Evolutionary conservation across 2,888 invertebrate genomes (phyloP).

Genomic region (Drosophila mercatorum): DNA sequence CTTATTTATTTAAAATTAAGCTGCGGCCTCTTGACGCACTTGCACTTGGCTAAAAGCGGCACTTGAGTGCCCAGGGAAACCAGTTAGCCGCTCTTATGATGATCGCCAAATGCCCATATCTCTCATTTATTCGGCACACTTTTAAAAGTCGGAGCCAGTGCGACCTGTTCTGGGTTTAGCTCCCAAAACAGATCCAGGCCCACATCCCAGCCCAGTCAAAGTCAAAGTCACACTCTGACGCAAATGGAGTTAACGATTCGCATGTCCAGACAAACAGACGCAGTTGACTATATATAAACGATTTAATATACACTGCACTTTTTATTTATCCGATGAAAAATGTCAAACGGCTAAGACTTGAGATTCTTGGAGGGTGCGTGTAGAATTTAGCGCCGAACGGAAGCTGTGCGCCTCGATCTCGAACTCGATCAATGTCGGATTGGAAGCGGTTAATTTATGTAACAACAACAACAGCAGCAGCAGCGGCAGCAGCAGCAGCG

Average conservation of each 20-base stretch:
- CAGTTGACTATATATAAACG: slow-evolving; percentile 2
- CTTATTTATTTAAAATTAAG: slow-evolving; percentile 34
- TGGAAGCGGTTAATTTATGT: slow-evolving; percentile 52
- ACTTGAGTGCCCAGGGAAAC: slow-evolving; percentile 5
- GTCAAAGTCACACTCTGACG: slow-evolving; percentile 44
- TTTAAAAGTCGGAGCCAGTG: slow-evolving; percentile 34
- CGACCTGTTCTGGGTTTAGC: slow-evolving; percentile 39
- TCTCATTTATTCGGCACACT: slow-evolving; percentile 59
- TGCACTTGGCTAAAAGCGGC: slow-evolving; percentile 11
- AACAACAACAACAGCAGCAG: slow-evolving; percentile 4
- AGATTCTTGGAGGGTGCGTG: slow-evolving; percentile 39
- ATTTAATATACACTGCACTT: slow-evolving; percentile 21
- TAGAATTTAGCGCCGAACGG: slow-evolving; percentile 44
- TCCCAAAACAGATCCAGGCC: slow-evolving; percentile 7
- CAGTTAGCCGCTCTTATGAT: slow-evolving; percentile 28
- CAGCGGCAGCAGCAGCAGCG: slow-evolving; percentile 32
- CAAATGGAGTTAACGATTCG: slow-evolving; percentile 36
- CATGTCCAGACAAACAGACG: slow-evolving; percentile 5
- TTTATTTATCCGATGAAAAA: slow-evolving; percentile 48
- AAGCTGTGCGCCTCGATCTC: slow-evolving; percentile 26
- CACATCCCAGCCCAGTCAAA: slow-evolving; percentile 5
- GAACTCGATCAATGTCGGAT: slow-evolving; percentile 44
- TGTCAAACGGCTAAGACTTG: slow-evolving; percentile 59
- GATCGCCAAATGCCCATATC: slow-evolving; percentile 4
- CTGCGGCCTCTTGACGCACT: slow-evolving; percentile 29